Evolutionary conservation across 2,113 vertebrate species (phyloP).

Genomic region (Seriola dumerili): DNA sequence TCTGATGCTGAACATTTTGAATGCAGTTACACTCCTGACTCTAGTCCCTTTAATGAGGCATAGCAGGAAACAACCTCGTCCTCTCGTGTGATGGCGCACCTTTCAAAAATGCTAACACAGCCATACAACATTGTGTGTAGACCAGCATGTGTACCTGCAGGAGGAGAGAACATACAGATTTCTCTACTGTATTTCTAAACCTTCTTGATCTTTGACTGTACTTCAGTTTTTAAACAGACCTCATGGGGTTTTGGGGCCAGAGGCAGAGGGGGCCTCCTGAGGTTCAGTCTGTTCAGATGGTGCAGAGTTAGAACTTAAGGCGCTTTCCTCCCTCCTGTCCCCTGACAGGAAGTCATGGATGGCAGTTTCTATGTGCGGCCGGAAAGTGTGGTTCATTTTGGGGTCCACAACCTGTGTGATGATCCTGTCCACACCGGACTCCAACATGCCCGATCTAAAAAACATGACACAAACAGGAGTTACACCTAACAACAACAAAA

Average conservation of each 20-base stretch:
- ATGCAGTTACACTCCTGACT: constrained; percentile 9
- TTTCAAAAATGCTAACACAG: constrained; percentile 20
- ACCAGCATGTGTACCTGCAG: constrained; percentile 37
- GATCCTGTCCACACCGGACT: constrained; percentile 98
- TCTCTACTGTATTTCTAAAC: neutral
- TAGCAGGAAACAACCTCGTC: neutral
- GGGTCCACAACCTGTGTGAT: constrained; percentile 99
- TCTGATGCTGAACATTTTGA: constrained; percentile 2
- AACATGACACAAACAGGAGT: neutral
- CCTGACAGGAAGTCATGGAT: constrained; percentile 95
- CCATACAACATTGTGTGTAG: constrained; percentile 7
- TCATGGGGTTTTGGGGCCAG: constrained; percentile 91
- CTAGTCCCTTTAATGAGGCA: neutral
- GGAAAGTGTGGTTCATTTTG: constrained; percentile 98
- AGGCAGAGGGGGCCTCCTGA: constrained; percentile 85
- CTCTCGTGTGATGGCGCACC: neutral
- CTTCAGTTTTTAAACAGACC: constrained; percentile 63
- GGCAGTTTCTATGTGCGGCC: constrained; percentile 96
- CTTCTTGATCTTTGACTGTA: neutral
- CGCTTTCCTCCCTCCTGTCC: constrained; percentile 90
- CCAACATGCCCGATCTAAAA: constrained; percentile 95
- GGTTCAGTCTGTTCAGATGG: constrained; percentile 87
- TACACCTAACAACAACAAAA: neutral
- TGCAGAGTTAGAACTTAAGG: constrained; percentile 78
- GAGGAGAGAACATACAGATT: neutral